Conservation (phyloP, 53 echinoderm and acorn worm species). For the Holothuria scabra region DNA sequence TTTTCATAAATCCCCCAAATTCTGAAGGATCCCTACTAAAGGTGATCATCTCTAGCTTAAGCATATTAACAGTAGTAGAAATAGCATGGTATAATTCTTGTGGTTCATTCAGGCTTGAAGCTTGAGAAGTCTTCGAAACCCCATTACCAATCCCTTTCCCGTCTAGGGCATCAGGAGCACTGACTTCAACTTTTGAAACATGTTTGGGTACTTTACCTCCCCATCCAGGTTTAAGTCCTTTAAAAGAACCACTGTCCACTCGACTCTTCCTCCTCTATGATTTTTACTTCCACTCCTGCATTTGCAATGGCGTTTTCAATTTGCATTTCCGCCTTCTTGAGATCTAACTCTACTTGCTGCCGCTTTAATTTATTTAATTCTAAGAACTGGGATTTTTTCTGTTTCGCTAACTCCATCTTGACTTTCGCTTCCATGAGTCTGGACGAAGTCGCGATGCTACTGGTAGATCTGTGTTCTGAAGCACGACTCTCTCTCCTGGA, state of each 20-base stretch:
- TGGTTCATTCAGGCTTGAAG: background rate
- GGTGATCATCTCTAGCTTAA: too few relatives aligned
- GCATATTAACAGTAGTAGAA: too few relatives aligned
- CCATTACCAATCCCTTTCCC: too few relatives aligned
- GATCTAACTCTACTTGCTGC: constrained; percentile 5
- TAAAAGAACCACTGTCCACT: background rate
- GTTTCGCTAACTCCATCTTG: background rate
- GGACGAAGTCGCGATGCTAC: background rate
- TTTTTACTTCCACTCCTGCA: background rate
- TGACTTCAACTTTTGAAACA: background rate
- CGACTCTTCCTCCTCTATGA: background rate
- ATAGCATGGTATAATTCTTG: background rate
- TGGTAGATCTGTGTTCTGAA: background rate
- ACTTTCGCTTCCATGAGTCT: background rate
- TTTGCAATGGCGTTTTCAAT: background rate
- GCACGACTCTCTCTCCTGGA: background rate
- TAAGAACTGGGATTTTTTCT: background rate
- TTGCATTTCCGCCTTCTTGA: background rate
- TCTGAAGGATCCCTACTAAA: too few relatives aligned
- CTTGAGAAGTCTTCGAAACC: too few relatives aligned
- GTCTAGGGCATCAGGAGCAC: too few relatives aligned
- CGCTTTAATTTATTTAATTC: background rate
- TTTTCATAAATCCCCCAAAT: too few relatives aligned
- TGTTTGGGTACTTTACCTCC: background rate
- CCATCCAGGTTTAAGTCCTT: background rate